Conservation (phyloP, 2,888 invertebrate species). For the Beris morrisii region DNA sequence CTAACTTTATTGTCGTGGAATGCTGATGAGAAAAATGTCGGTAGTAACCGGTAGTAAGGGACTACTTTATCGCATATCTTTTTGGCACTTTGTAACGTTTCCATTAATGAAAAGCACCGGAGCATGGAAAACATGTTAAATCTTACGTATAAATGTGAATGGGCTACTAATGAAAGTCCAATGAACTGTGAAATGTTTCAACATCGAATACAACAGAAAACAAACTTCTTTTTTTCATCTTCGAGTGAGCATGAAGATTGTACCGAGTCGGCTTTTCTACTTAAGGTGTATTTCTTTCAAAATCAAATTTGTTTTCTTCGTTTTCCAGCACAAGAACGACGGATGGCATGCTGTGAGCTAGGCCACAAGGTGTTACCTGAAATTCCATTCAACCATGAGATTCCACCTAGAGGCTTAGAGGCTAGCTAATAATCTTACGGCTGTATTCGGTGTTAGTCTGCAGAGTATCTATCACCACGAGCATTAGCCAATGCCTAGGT, state of each 20-base stretch:
- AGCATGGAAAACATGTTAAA: too few relatives aligned
- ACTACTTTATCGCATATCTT: too few relatives aligned
- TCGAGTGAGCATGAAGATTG: not conserved
- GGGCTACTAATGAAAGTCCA: slow-evolving; percentile 16
- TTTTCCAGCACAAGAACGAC: not conserved
- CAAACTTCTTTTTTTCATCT: not conserved
- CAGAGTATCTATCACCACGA: not conserved
- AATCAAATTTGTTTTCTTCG: not conserved
- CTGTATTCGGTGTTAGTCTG: not conserved
- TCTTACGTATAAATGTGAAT: too few relatives aligned
- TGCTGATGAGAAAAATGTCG: too few relatives aligned
- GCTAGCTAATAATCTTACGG: not conserved
- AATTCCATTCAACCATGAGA: slow-evolving; percentile 21
- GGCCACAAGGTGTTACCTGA: slow-evolving; percentile 13
- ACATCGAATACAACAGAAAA: not conserved
- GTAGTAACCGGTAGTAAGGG: too few relatives aligned
- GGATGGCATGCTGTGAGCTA: not conserved
- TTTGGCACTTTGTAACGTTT: too few relatives aligned
- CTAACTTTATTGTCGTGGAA: too few relatives aligned
- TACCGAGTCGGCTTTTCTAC: slow-evolving; percentile 5
- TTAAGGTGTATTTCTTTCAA: slow-evolving; percentile 5
- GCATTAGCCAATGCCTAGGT: not conserved
- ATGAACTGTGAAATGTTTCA: slow-evolving; percentile 22
- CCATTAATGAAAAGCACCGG: too few relatives aligned
- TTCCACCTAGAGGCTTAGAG: slow-evolving; percentile 3